phyloP scores from a whole-genome alignment of 2,113 vertebrate genomes.

The Phyllostomus hastatus region DNA sequence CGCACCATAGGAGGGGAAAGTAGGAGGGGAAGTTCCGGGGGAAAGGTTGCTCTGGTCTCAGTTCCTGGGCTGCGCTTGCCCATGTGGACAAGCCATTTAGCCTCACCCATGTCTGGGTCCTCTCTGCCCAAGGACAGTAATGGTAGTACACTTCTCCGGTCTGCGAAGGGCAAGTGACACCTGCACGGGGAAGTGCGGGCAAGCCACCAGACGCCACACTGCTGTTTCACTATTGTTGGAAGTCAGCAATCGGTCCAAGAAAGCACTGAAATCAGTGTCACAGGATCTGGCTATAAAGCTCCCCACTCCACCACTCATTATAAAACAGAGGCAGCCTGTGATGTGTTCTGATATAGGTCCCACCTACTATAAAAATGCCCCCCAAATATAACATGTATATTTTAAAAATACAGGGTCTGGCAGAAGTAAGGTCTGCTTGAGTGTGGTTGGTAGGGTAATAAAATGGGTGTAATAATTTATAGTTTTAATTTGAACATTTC shows the following conservation, averaged over 20 bases:
- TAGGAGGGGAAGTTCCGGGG: too few species aligned
- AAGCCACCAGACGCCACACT: accelerated
- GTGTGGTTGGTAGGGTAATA: too few species aligned
- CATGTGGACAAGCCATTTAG: not conserved
- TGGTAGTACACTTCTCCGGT: not conserved
- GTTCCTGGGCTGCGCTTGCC: not conserved
- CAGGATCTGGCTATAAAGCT: not conserved
- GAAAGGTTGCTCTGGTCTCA: not conserved
- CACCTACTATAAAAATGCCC: not conserved
- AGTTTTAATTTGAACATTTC: too few species aligned
- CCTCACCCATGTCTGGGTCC: not conserved
- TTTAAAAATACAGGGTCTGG: not conserved
- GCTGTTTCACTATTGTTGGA: not conserved
- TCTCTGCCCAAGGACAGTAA: not conserved
- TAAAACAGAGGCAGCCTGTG: not conserved
- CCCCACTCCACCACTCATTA: not conserved
- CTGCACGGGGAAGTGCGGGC: accelerated
- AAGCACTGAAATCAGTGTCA: not conserved
- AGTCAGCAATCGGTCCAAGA: not conserved
- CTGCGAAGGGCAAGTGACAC: not conserved
- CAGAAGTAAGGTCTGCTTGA: too few species aligned
- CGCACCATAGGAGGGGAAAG: accelerated
- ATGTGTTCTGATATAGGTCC: accelerated
- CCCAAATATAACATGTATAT: not conserved
- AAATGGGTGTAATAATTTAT: too few species aligned